Evolutionary conservation across 2,888 invertebrate genomes (phyloP), one percentile per base, ranked within the genome.

Genomic region (Dicyrtoma fusca): DNA sequence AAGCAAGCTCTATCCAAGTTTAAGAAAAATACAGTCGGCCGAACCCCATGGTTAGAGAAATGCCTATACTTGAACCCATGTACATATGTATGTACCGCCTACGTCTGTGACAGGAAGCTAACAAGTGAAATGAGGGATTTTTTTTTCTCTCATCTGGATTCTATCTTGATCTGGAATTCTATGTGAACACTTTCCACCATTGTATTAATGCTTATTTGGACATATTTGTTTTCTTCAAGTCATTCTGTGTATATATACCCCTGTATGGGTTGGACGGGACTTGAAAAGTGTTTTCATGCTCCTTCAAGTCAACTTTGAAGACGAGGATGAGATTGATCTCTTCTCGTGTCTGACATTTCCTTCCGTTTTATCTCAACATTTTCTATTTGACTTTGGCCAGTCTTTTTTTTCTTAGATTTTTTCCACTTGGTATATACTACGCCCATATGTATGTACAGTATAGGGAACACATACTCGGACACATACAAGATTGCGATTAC

Each of bases 261-360:
- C 26, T 59, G 59, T 59, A 59, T 59, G 17, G 14, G 8, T 26
- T 26, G 26, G 14, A 61, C 11, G 19, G 3, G 3, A 13, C 11
- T 49, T 14, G 19, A 49, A 4, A 45, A 17, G 49, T 17, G 19
- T 14, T 49, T 49, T 17, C 11, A 49, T 57, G 42, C 53, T 61
- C 47, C 17, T 47, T 69, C 65, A 49, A 74, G 74, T 74, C 74
- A 74, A 70, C 61, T 68, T 69, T 63, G 61, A 42, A 23, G 42
- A 17, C 59, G 23, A 17, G 68, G 26, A 65, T 72, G 72, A 59
- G 74, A 75, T 75, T 75, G 75, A 75, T 75, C 75, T 75, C 75
- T 72, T 75, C 71, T 74, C 66, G 69, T 75, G 72, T 74, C 74
- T 72, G 72, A 73, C 72, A 75, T 66, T 75, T 75, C 74, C 72